Base-by-base conservation (phyloP, 2,113 vertebrate genomes). In the Psittacula cyanocephala region DNA sequence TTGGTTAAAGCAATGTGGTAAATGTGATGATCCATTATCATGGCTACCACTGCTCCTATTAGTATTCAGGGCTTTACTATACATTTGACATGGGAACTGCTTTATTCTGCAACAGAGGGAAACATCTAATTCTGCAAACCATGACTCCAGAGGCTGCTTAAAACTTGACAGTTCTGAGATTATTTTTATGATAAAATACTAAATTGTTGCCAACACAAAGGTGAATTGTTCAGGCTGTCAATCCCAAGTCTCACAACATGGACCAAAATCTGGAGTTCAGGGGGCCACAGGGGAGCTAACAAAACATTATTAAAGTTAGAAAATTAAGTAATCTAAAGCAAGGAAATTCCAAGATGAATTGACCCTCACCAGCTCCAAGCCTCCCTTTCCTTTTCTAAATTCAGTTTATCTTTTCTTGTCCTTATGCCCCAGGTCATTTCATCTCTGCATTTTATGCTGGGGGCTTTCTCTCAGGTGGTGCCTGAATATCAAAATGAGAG, bases 151-250 rank as follows among this genome's bases (percentile, higher is more conserved):
- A 29, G 93, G 35, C 69, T 89, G 72, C 60, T 84, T 95, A 86
- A 92, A 91, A 67, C 52, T 79, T 93, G 83, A 93, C 89, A 95
- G 80, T 35, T 64, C 77, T 60, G 35, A 92, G 92, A 96, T 95
- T 84, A 92, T 84, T 93, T 93, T 95, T 68, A 41, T 92, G 83
- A 93, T 95, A 93, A 94, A 97, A 93, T 71, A 75, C 72, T 91
- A 92, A 96, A 92, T 86, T 69, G 78, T 68, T 89, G 86, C 88
- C 93, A 95, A 71, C 69, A 84, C 16, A 81, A 86, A 93, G 92
- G 91, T 94, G 94, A 95, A 95, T 78, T 72, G 91, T 95, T 95
- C 91, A 75, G 62, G 17, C 69, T 89, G 95, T 92, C 94, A 97
- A 3, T 95, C 50, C 0, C 0, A 72, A 75, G 27, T 68, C 69